Percentiles rank a stretch among this genome's conserved stretches.
phyloP scores from a whole-genome alignment of 2,888 invertebrate species.

The Physocephala rufipes region DNA sequence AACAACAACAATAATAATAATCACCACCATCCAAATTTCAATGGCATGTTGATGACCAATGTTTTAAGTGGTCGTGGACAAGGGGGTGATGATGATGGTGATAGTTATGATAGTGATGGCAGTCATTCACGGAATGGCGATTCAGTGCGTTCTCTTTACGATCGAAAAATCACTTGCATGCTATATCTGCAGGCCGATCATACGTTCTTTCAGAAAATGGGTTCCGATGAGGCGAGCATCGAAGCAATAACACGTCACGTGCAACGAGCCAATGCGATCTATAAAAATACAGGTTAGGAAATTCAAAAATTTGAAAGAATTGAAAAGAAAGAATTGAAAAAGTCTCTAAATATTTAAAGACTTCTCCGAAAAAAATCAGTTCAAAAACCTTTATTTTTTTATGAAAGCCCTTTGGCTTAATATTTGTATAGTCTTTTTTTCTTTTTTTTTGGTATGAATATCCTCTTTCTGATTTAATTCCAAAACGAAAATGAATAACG shows the following conservation, averaged over 20 bases:
- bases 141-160: slow-evolving; percentile 66
- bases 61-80: slow-evolving; percentile 56
- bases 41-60: slow-evolving; percentile 62
- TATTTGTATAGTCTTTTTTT: no score
- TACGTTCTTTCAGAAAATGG: slow-evolving; percentile 94
- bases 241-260: slow-evolving; percentile 95
- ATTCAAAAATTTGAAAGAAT: slow-evolving; percentile 21
- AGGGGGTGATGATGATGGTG: slow-evolving; percentile 36
- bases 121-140: slow-evolving; percentile 17
- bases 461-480: no score
- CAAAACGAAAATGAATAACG: no score
- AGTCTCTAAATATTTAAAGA: slow-evolving; percentile 26
- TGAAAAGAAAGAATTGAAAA: slow-evolving; percentile 2
- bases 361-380: no score
- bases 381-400: no score
- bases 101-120: slow-evolving; percentile 24
- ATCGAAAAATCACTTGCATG: slow-evolving; percentile 92
- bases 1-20: slow-evolving; percentile 49
- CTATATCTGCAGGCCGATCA: slow-evolving; percentile 96
- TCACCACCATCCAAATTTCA: slow-evolving; percentile 60
- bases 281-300: slow-evolving; percentile 78
- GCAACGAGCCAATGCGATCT: slow-evolving; percentile 90
- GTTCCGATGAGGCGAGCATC: slow-evolving; percentile 92
- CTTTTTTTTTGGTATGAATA: no score
- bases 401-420: no score